Conservation (phyloP, 2,888 invertebrate genomes). For the Pyrrhosoma nymphula region DNA sequence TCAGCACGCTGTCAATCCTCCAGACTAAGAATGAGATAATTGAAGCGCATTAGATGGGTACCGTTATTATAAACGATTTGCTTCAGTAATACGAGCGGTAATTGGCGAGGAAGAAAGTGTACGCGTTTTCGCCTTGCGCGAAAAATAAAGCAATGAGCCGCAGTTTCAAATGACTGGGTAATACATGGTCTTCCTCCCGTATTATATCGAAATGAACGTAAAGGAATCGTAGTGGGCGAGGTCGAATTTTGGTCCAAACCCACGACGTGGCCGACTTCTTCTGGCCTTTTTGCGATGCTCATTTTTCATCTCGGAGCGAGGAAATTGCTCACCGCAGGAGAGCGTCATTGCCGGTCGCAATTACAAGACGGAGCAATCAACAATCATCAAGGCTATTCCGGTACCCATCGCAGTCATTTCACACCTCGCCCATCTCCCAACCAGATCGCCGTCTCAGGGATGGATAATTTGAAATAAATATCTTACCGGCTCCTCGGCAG, state of each 20-base stretch:
- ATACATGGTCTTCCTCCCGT: not conserved
- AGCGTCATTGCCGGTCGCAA: not conserved
- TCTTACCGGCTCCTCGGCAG: not conserved
- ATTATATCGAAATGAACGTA: not conserved
- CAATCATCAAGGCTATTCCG: not conserved
- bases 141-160: not conserved
- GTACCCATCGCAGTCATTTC: not conserved
- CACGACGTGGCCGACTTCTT: not conserved
- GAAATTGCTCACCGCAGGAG: constrained; percentile 6
- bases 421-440: not conserved
- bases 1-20: not conserved
- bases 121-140: not conserved
- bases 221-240: not conserved
- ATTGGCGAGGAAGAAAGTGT: not conserved
- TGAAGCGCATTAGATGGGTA: not conserved
- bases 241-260: not conserved
- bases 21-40: not conserved
- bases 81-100: not conserved
- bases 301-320: constrained; percentile 15
- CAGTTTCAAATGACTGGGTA: not conserved
- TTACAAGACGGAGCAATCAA: constrained; percentile 18
- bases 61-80: not conserved
- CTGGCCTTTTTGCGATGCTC: not conserved
- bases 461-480: not conserved
- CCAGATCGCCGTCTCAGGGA: not conserved